Conservation (phyloP, 2,113 vertebrate genomes). For the Callipepla squamata region DNA sequence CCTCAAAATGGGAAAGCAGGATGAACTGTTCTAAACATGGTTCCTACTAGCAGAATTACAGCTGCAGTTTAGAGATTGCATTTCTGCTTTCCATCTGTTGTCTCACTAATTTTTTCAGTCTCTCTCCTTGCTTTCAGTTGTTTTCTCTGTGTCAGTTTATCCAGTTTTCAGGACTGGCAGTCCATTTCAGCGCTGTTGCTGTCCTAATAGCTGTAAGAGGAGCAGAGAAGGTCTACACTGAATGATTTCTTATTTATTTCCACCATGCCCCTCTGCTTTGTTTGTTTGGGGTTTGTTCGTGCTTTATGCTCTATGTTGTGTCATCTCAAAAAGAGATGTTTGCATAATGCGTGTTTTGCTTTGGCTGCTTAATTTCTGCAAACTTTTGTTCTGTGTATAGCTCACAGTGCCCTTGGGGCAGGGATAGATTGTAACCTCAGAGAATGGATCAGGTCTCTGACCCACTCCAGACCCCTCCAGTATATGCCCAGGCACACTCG, state of each 20-base stretch:
- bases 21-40: neutral
- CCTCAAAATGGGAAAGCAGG: neutral
- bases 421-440: neutral
- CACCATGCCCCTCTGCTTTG: neutral
- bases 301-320: neutral
- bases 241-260: neutral
- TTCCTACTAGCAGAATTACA: conserved; percentile 25
- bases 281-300: neutral
- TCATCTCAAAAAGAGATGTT: conserved; percentile 31
- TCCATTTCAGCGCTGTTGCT: conserved; percentile 24
- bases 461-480: fast-evolving
- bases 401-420: neutral
- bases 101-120: conserved; percentile 48
- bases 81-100: conserved; percentile 57
- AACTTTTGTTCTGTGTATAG: neutral
- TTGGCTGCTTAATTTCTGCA: conserved; percentile 39
- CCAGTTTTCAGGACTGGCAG: conserved; percentile 28
- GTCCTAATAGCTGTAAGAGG: conserved; percentile 24
- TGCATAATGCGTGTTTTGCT: conserved; percentile 45
- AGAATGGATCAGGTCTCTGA: neutral
- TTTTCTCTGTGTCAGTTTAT: conserved; percentile 54
- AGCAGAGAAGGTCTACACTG: neutral
- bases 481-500: neutral
- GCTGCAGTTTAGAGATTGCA: conserved; percentile 17
- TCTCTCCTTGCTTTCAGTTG: conserved; percentile 42